Base-by-base conservation (phyloP, 2,113 vertebrate genomes). In the Agelaius tricolor region DNA sequence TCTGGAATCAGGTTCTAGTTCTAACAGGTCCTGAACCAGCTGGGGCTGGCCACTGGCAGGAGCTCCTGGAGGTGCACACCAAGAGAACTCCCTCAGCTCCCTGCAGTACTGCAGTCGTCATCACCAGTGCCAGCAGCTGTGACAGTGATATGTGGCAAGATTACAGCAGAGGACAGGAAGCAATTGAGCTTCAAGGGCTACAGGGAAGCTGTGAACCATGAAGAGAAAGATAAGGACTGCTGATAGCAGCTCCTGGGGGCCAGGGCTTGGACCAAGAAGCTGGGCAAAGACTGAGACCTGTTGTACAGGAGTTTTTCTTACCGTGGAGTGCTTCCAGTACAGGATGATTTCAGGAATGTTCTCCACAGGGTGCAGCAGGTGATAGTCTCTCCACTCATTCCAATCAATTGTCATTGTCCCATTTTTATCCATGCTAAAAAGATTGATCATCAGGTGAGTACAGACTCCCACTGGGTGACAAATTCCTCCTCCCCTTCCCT, bases 391-490 rank as follows among this genome's bases (percentile, higher is more conserved):
- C 99, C 99, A 99, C 88, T 99, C 99, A 1, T 99, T 99, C 99
- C 99, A 99, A 90, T 99, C 98, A 20, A 99, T 99, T 22, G 99
- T 99, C 99, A 99, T 99, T 0, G 99, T 99, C 43, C 99, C 99
- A 1, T 99, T 99, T 92, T 99, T 99, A 93, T 99, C 99, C 99
- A 99, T 99, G 95, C 99, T 99, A 95, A 46, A 89, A 71, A 90
- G 55, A 96, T 79, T 71, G 61, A 90, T 49, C 41, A 82, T 23
- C 46, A 89, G 39, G 54, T 95, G 55, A 92, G 63, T 54, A 92
- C 57, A 79, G 66, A 67, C 23, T 81, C 68, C 52, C 61, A 87
- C 41, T 11, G 15, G 18, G 10, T 63, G 52, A 78, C 57, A 90
- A 92, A 89, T 80, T 39, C 41, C 39, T 68, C 22, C 10, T 81